Evolutionary conservation across 2,113 vertebrate species (phyloP).

Genomic region (Siniperca knerii): DNA sequence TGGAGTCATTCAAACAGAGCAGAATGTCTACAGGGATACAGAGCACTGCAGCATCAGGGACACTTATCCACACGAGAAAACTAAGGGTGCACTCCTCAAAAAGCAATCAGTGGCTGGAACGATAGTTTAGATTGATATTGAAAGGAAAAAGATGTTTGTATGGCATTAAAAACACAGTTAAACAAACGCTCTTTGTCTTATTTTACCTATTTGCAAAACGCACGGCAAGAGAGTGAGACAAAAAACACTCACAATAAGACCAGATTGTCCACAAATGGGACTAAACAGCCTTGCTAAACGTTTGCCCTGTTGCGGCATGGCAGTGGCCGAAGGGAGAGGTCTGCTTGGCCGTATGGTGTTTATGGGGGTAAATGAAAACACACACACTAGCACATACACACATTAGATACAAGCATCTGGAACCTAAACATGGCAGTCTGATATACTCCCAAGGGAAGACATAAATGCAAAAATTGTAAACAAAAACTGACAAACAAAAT

Average conservation of each 20-base stretch:
- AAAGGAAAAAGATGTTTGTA: neutral
- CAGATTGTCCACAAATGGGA: constrained; percentile 52
- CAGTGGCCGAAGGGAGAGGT: constrained; percentile 51
- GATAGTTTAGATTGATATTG: neutral
- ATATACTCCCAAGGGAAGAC: constrained; percentile 26
- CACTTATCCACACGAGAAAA: neutral
- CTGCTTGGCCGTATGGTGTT: constrained; percentile 50
- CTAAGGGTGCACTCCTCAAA: constrained; percentile 6
- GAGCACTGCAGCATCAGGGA: constrained; percentile 13
- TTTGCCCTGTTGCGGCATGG: constrained; percentile 23
- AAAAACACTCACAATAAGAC: constrained; percentile 13
- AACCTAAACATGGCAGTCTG: constrained; percentile 49
- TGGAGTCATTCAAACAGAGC: constrained; percentile 58
- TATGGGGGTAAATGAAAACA: constrained; percentile 41
- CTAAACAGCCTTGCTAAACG: constrained; percentile 33
- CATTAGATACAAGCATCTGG: constrained; percentile 51
- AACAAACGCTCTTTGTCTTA: neutral
- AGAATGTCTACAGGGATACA: constrained; percentile 25
- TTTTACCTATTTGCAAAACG: neutral
- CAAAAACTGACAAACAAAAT: neutral
- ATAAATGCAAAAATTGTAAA: constrained; percentile 21
- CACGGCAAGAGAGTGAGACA: neutral
- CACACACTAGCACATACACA: constrained; percentile 26
- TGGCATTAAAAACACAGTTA: neutral
- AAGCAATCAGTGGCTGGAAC: constrained; percentile 3